Percentiles rank a stretch among this genome's conserved stretches.
These are phyloP conservation scores for Cuculus canorus DNA, from an alignment of 2,797 vertebrate species.

Conservation along the genomic window DNA sequence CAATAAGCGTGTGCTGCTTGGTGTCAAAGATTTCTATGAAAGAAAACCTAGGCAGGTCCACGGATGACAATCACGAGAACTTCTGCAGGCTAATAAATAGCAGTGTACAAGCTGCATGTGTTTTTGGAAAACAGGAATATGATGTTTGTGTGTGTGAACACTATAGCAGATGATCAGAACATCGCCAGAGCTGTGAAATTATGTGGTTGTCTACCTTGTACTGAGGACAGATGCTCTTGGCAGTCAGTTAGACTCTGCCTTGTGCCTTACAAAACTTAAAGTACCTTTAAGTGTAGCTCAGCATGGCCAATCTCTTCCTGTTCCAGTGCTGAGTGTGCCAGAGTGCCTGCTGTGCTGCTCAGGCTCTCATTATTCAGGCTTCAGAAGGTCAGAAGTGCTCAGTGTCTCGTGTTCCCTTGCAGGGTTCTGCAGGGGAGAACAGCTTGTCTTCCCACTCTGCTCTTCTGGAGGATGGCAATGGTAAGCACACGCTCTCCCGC, in stretches of 20 bases:
- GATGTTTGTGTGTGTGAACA: not conserved
- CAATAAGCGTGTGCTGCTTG: not conserved
- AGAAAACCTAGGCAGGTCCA: not conserved
- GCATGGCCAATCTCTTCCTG: not conserved
- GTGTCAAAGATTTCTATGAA: not conserved
- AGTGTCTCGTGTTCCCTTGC: constrained; percentile 23
- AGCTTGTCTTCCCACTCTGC: constrained; percentile 24
- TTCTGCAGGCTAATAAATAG: not conserved
- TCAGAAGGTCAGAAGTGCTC: not conserved
- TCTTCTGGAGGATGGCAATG: constrained; percentile 59
- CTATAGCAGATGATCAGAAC: not conserved
- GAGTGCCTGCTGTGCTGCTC: not conserved
- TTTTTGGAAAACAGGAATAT: not conserved
- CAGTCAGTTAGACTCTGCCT: constrained; percentile 15
- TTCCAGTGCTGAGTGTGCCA: not conserved
- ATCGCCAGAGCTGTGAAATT: not conserved
- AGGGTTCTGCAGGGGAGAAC: constrained; percentile 72
- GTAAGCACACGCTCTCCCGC: constrained; percentile 55
- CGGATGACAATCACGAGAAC: not conserved
- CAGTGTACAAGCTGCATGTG: not conserved
- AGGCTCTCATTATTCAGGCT: not conserved
- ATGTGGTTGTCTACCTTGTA: not conserved
- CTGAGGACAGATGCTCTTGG: not conserved
- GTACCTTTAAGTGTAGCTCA: not conserved
- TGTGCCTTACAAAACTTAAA: not conserved